These are phyloP conservation scores for Gavia stellata DNA, from an alignment of 2,113 vertebrate genomes.

Conservation along the genomic window DNA sequence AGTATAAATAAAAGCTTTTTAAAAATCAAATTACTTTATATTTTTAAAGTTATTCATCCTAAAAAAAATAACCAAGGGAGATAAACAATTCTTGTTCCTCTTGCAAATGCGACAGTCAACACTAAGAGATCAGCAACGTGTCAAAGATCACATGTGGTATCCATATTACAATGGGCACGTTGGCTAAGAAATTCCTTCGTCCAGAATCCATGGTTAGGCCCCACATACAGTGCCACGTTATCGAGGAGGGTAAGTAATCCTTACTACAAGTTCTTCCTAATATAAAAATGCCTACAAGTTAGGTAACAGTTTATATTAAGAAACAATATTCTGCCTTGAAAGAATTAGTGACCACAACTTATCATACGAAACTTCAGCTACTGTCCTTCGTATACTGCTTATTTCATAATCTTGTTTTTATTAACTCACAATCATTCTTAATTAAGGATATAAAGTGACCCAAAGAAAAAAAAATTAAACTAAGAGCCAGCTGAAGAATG, in stretches of 20 bases:
- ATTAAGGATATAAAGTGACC: neutral
- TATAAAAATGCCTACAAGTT: neutral
- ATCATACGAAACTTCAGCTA: neutral
- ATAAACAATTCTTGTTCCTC: neutral
- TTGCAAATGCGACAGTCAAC: neutral
- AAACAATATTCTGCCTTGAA: neutral
- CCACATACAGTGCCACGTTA: neutral
- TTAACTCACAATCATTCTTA: neutral
- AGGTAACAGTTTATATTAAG: neutral
- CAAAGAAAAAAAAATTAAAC: neutral
- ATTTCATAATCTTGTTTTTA: neutral
- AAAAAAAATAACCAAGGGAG: neutral
- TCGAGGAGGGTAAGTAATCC: neutral
- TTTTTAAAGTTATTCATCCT: neutral
- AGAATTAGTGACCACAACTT: neutral
- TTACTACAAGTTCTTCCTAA: neutral
- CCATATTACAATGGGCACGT: accelerated
- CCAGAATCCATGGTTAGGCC: neutral
- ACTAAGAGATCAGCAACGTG: neutral
- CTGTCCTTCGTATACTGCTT: neutral
- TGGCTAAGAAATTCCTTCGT: neutral
- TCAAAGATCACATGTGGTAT: neutral
- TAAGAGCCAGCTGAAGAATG: neutral
- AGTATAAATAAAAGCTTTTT: neutral
- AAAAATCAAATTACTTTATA: neutral